phyloP scores from a whole-genome alignment of 2,797 vertebrate species.

The Sebastes minor region DNA sequence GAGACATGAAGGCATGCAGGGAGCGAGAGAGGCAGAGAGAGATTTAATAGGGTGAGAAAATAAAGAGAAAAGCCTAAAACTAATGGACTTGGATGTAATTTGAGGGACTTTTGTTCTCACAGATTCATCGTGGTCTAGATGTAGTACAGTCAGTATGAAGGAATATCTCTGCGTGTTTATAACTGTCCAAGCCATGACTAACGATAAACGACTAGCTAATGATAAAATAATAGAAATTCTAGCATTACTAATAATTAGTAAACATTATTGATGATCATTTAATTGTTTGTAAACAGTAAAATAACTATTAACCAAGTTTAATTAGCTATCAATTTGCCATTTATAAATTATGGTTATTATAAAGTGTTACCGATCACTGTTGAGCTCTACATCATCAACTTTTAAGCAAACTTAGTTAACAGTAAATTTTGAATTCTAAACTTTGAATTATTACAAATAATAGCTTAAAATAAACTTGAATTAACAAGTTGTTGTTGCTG shows the following conservation, averaged over 20 bases:
- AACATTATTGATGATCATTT: no score
- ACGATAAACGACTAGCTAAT: no score
- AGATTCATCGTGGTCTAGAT: neutral
- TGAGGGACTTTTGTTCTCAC: neutral
- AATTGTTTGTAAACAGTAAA: no score
- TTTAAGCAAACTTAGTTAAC: neutral
- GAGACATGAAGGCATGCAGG: constrained; percentile 12
- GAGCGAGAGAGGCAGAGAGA: neutral
- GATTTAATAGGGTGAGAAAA: constrained; percentile 10
- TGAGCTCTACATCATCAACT: neutral
- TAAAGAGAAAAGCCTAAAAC: neutral
- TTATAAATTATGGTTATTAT: no score
- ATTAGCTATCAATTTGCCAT: no score
- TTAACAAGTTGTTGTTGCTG: neutral
- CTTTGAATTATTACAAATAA: neutral
- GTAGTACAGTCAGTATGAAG: neutral
- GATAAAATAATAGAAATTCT: no score
- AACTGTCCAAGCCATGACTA: constrained; percentile 12
- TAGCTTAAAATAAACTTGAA: neutral
- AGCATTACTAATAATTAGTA: no score
- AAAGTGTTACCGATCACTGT: no score
- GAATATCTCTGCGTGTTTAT: neutral
- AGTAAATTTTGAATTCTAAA: neutral
- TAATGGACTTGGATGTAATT: constrained; percentile 4
- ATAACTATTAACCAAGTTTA: no score